A percentile compares a stretch with the other conserved stretches of the same genome.
Conservation (phyloP, 2,888 invertebrate species). For the Lypha dubia region DNA sequence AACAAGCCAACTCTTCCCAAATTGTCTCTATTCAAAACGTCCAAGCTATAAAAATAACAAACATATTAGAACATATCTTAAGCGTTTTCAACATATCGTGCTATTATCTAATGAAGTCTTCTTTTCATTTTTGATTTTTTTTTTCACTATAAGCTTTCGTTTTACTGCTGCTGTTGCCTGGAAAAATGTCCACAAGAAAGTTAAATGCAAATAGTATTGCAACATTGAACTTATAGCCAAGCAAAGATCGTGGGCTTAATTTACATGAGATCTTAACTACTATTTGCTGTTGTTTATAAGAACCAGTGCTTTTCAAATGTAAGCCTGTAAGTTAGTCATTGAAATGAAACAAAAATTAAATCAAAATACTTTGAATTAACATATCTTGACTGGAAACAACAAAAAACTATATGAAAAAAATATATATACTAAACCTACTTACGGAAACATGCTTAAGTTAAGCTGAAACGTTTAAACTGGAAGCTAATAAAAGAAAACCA, state of each 20-base stretch:
- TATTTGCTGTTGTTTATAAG: constrained; percentile 46
- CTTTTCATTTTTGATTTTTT: constrained; percentile 47
- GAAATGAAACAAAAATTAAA: constrained; percentile 71
- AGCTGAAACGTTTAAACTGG: not conserved
- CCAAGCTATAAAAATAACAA: not conserved
- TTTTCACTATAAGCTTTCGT: constrained; percentile 26
- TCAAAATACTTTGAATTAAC: constrained; percentile 71
- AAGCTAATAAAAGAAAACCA: constrained; percentile 46
- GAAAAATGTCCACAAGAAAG: constrained; percentile 39
- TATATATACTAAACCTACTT: constrained; percentile 64
- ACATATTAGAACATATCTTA: constrained; percentile 52
- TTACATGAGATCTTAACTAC: constrained; percentile 72
- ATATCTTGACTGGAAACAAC: constrained; percentile 62
- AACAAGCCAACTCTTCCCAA: not conserved
- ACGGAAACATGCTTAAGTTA: constrained; percentile 44
- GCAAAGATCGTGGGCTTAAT: constrained; percentile 72
- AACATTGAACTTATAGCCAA: constrained; percentile 68
- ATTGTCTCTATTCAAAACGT: not conserved
- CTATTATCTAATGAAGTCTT: constrained; percentile 72
- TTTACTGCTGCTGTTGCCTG: constrained; percentile 1
- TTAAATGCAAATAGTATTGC: constrained; percentile 65
- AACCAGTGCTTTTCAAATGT: constrained; percentile 44
- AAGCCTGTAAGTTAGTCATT: constrained; percentile 70
- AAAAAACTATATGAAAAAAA: not conserved
- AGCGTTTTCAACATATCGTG: constrained; percentile 58